Evolutionary conservation across 1,140 invertebrate species (phyloP).

Genomic region (Panagrolaimus sp.): DNA sequence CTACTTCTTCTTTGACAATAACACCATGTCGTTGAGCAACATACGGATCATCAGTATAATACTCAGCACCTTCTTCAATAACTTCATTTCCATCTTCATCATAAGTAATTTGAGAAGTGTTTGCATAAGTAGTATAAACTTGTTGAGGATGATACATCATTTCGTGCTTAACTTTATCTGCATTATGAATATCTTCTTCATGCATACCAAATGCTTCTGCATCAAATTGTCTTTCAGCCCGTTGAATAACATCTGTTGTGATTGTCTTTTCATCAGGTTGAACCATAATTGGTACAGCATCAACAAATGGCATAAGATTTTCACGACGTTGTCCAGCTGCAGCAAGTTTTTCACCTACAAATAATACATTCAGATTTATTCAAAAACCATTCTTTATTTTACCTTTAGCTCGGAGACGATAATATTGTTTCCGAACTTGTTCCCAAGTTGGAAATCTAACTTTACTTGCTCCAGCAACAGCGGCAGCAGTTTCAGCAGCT

Average conservation of each 20-base stretch:
- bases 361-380: background rate
- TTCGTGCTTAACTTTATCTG: background rate
- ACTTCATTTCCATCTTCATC: background rate
- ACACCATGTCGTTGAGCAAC: background rate
- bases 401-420: background rate
- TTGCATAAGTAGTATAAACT: conserved; percentile 8
- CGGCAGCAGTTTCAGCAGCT: background rate
- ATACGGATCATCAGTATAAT: background rate
- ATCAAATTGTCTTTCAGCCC: background rate
- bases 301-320: background rate
- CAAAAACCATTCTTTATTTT: background rate
- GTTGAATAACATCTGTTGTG: background rate
- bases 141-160: background rate
- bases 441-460: conserved; percentile 11
- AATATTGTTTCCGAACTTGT: conserved; percentile 4
- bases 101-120: background rate
- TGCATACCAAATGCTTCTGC: conserved; percentile 2
- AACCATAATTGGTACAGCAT: conserved; percentile 3
- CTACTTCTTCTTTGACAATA: background rate
- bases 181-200: background rate
- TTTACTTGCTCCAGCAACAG: background rate
- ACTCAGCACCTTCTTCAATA: background rate
- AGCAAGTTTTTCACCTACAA: background rate
- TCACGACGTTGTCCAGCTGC: background rate
- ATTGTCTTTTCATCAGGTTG: background rate